A percentile compares a stretch with the other conserved stretches of the same genome.
phyloP scores from a whole-genome alignment of 30 jellyfish, hydroid and myxozoan genomes.

The Sanderia malayensis region DNA sequence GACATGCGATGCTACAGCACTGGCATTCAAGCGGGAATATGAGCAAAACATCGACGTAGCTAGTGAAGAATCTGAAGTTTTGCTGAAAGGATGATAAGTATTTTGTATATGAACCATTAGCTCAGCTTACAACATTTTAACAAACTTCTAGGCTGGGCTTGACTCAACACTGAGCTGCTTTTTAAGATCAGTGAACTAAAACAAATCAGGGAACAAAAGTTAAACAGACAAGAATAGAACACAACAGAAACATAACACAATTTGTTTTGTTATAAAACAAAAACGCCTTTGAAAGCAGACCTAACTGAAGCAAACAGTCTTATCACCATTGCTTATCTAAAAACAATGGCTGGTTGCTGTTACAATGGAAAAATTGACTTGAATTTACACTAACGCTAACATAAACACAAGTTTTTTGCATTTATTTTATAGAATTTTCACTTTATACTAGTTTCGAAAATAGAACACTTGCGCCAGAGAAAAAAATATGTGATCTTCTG shows the following conservation, averaged over 20 bases:
- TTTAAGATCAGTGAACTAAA: too few species aligned
- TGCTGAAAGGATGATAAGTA: not conserved
- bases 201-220: too few species aligned
- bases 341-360: not conserved
- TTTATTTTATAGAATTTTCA: too few species aligned
- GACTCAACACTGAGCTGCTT: not conserved
- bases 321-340: not conserved
- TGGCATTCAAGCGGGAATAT: slow-evolving; percentile 24
- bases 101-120: too few species aligned
- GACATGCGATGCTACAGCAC: not conserved
- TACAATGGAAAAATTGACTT: too few species aligned
- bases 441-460: slow-evolving; percentile 2
- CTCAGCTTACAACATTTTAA: too few species aligned
- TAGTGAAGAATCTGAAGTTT: not conserved
- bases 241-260: not conserved
- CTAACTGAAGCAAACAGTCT: not conserved
- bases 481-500: not conserved
- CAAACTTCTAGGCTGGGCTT: not conserved
- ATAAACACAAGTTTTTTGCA: not conserved
- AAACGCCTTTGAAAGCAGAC: not conserved
- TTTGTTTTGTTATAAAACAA: too few species aligned
- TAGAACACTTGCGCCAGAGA: not conserved
- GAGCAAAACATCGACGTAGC: not conserved
- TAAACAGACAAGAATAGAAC: too few species aligned
- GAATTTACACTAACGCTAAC: too few species aligned